These are phyloP conservation scores for Epizoanthus illoricatus DNA, from an alignment of 92 coral and sea anemone species.

Conservation along the genomic window DNA sequence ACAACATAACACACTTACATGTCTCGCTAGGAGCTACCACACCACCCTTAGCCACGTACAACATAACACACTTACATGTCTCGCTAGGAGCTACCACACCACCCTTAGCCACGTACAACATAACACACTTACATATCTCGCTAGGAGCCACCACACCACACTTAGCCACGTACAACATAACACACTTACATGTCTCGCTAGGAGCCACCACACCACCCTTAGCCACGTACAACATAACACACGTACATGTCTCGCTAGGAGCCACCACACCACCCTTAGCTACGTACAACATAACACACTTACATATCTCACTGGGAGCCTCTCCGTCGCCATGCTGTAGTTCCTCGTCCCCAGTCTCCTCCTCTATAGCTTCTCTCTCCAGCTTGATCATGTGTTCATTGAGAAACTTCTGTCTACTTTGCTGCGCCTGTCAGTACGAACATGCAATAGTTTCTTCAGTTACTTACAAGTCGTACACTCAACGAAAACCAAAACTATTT, in stretches of 20 bases:
- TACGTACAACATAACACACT: conserved; percentile 8
- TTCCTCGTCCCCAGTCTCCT: conserved; percentile 71
- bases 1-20: not conserved
- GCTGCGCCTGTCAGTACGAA: conserved; percentile 65
- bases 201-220: no score
- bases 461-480: not conserved
- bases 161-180: no score
- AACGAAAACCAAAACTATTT: not conserved
- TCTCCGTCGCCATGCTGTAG: conserved; percentile 69
- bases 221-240: no score
- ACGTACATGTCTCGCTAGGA: no score
- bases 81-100: not conserved
- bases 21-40: not conserved
- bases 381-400: conserved; percentile 87
- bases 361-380: conserved; percentile 74
- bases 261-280: conserved; percentile 57
- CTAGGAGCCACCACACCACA: not conserved
- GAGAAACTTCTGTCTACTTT: conserved; percentile 94
- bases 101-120: no score
- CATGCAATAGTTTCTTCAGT: not conserved
- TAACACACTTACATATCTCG: not conserved
- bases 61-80: not conserved
- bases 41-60: no score
- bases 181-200: no score
- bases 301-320: conserved; percentile 83